A percentile compares a stretch with the other conserved stretches of the same genome.
These are phyloP conservation scores for Antheraea pernyi DNA, from an alignment of 1,140 invertebrate genomes.

Conservation along the genomic window DNA sequence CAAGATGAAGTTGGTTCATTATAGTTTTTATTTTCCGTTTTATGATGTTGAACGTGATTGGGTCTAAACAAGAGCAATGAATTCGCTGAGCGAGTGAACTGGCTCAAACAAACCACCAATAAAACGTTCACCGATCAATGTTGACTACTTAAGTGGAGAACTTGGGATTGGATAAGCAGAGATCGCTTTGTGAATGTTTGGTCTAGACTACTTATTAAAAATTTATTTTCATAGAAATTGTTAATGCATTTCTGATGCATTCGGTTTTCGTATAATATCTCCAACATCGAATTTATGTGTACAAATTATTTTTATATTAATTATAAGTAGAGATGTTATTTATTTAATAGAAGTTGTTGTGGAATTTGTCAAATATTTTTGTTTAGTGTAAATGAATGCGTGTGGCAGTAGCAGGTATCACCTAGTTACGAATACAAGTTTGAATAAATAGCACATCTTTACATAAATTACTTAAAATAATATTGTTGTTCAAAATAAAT, in stretches of 20 bases:
- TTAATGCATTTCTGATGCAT: not conserved
- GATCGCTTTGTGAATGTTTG: slow-evolving; percentile 55
- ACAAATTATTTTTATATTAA: not conserved
- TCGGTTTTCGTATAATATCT: not conserved
- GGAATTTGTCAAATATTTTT: no score
- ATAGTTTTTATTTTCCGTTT: slow-evolving; percentile 64
- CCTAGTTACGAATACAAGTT: no score
- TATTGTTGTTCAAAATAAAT: no score
- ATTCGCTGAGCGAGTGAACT: slow-evolving; percentile 37
- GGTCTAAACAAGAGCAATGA: slow-evolving; percentile 61
- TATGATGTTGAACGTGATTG: slow-evolving; percentile 62
- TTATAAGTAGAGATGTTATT: not conserved
- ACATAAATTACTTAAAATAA: no score
- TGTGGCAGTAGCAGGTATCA: no score
- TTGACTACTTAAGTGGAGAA: slow-evolving; percentile 56
- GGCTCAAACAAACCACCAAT: slow-evolving; percentile 46
- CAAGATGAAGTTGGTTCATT: slow-evolving; percentile 61
- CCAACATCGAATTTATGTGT: not conserved
- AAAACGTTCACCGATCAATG: slow-evolving; percentile 58
- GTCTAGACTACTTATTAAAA: slow-evolving; percentile 76
- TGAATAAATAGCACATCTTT: no score
- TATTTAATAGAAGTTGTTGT: no score
- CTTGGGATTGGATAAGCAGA: slow-evolving; percentile 57
- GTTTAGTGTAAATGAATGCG: no score
- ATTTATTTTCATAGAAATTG: slow-evolving; percentile 35